Conservation (phyloP, 2,113 vertebrate species). For the Columbina picui region DNA sequence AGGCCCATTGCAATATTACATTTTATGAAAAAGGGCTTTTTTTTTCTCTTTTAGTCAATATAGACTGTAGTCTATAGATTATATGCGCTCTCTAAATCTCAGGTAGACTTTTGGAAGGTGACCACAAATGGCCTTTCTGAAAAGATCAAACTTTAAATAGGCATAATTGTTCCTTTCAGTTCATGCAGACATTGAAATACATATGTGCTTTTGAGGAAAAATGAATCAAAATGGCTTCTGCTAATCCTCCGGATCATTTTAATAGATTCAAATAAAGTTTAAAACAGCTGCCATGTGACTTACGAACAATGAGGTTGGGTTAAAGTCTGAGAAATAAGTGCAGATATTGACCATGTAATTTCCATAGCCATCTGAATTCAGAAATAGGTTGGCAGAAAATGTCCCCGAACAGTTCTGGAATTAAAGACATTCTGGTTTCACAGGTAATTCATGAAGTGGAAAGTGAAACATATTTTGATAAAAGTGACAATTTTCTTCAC, state of each 20-base stretch:
- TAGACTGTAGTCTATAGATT: neutral
- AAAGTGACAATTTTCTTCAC: neutral
- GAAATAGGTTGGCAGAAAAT: neutral
- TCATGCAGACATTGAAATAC: neutral
- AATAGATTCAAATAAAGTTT: neutral
- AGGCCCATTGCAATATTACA: neutral
- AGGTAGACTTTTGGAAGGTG: neutral
- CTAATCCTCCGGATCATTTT: neutral
- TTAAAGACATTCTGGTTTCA: neutral
- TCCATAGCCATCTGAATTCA: neutral
- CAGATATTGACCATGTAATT: neutral
- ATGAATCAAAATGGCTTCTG: neutral
- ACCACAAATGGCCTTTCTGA: neutral
- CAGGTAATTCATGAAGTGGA: neutral
- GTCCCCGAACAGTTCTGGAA: neutral
- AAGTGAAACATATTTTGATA: neutral
- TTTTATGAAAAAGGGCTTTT: neutral
- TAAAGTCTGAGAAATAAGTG: slow-evolving; percentile 14
- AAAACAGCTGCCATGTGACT: neutral
- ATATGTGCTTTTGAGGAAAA: neutral
- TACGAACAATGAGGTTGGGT: neutral
- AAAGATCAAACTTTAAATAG: neutral
- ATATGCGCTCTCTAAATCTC: neutral
- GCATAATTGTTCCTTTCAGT: neutral
- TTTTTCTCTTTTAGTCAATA: neutral